Base-by-base conservation (phyloP, 2,113 vertebrate genomes). In the Prochilodus magdalenae region DNA sequence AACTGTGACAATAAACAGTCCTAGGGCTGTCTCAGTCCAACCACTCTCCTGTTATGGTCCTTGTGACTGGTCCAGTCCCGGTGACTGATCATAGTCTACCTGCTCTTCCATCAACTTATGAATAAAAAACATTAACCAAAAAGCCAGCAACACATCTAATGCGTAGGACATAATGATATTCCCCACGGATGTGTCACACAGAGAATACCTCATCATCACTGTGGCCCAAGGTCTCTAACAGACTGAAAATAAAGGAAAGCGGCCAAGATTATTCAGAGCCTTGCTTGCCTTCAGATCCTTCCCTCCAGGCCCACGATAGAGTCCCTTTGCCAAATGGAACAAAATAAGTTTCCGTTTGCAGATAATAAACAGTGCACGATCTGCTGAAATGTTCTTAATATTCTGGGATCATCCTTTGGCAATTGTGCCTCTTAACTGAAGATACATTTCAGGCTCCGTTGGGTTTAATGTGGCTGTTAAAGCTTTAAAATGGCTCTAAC, bases 381-480 rank as follows among this genome's bases (percentile, higher is more conserved):
- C 40, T 40, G 6, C 30, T 69, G 65, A 69, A 60, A 10, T 60
- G 24, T 60, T 60, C 24, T 60, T 26, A 60, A 26, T 60, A 60
- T 60, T 60, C 24, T 60, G 57, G 24, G 57, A 60, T 60, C 57
- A 60, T 24, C 57, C 57, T 60, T 60, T 60, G 57, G n/a, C 57
- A 24, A 10, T 4, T 55, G 22, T 55, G 2, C 53, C 13, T 55
- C 53, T 22, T 55, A 7, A 55, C 18, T 55, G 18, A 22, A 55
- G 53, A 22, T 55, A 20, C 3, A 26, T 24, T 15, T 60, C 10
- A 26, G 57, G 5, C 57, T 60, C n/a, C 24, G 57, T 24, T 26
- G n/a, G 24, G 57, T 60, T n/a, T 26, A 60, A 26, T 60, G 57
- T 60, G n/a, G n/a, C n/a, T 60, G 24, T 60, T 60, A 12, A 60